Conservation (phyloP, 2,797 vertebrate genomes). For the Malurus leucopterus region DNA sequence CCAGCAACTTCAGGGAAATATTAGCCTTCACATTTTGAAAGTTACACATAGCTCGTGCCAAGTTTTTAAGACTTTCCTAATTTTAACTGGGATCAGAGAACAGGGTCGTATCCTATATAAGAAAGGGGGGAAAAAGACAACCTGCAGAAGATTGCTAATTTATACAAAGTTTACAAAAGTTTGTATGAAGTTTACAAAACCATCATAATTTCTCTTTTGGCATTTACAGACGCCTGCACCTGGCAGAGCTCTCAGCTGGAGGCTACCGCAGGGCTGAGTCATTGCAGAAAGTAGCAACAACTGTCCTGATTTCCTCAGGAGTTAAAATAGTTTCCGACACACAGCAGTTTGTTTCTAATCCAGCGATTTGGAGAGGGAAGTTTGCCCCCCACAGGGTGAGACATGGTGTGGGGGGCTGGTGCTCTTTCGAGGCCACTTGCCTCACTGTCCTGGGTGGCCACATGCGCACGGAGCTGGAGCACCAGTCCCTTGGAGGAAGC, state of each 20-base stretch:
- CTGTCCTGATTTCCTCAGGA: neutral
- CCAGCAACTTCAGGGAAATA: neutral
- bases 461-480: accelerated
- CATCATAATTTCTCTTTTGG: neutral
- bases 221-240: neutral
- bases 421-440: neutral
- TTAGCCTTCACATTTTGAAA: neutral
- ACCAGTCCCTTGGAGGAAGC: neutral
- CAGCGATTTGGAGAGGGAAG: neutral
- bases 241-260: neutral
- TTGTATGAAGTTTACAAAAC: neutral
- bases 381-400: neutral
- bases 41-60: neutral
- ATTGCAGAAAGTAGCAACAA: neutral
- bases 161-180: neutral
- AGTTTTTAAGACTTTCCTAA: neutral
- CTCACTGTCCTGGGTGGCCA: neutral
- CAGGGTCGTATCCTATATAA: neutral
- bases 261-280: neutral
- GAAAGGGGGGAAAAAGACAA: accelerated
- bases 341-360: neutral
- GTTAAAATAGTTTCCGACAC: neutral
- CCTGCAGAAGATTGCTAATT: neutral
- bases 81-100: neutral
- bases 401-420: accelerated